These are phyloP conservation scores for Macrosoma leucophasiata DNA, from an alignment of 2,888 invertebrate species.

Conservation along the genomic window DNA sequence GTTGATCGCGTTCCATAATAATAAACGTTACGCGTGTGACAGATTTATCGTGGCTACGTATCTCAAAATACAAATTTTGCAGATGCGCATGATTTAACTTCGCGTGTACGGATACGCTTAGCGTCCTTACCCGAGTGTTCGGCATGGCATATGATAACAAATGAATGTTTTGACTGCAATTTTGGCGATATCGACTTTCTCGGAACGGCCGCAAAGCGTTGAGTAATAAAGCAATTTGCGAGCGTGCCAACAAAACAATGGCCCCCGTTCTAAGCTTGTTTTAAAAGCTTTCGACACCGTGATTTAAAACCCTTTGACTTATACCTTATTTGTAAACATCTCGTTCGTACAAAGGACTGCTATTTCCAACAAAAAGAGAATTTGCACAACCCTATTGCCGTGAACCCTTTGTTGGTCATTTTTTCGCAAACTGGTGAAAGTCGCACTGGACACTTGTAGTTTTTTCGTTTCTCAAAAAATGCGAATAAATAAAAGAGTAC, in stretches of 20 bases:
- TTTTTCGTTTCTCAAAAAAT: slow-evolving; percentile 25
- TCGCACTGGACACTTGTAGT: slow-evolving; percentile 30
- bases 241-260: slow-evolving; percentile 69
- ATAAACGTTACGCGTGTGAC: slow-evolving; percentile 23
- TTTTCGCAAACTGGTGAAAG: slow-evolving; percentile 51
- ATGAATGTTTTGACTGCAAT: slow-evolving; percentile 66
- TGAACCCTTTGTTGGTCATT: slow-evolving; percentile 51
- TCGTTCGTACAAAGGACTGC: slow-evolving; percentile 58
- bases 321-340: slow-evolving; percentile 71
- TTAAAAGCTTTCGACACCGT: slow-evolving; percentile 72
- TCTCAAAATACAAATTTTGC: slow-evolving; percentile 18
- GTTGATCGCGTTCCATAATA: slow-evolving; percentile 19
- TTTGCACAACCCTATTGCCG: slow-evolving; percentile 69
- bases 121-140: slow-evolving; percentile 8
- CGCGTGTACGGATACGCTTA: slow-evolving; percentile 8
- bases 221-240: slow-evolving; percentile 73
- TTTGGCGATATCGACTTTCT: slow-evolving; percentile 68
- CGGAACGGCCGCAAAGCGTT: slow-evolving; percentile 47
- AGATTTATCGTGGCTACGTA: slow-evolving; percentile 26
- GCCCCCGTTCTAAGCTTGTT: slow-evolving; percentile 67
- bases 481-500: too few relatives aligned
- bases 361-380: slow-evolving; percentile 55
- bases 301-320: slow-evolving; percentile 75
- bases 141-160: slow-evolving; percentile 47
- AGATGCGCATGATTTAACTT: slow-evolving; percentile 12